These are phyloP conservation scores for Hydrolagus affinis DNA, from an alignment of 2,113 vertebrate genomes.

Conservation along the genomic window DNA sequence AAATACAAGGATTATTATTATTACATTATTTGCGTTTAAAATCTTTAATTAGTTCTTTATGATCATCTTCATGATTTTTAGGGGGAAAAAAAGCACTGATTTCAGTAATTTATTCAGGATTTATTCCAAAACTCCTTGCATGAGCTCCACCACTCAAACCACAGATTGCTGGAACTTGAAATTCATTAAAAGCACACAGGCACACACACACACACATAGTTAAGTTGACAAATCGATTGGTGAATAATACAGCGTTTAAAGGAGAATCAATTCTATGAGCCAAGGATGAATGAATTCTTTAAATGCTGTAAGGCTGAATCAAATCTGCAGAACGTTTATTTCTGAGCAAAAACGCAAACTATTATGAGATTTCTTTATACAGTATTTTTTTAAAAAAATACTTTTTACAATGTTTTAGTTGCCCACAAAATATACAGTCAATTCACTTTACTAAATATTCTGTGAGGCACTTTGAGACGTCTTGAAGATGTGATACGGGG, in stretches of 20 bases:
- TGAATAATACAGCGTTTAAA: not conserved
- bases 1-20: too few relatives aligned
- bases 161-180: not conserved
- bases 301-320: not conserved
- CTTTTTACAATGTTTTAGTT: not conserved
- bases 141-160: not conserved
- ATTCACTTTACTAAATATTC: not conserved
- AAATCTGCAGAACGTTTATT: not conserved
- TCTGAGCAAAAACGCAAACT: not conserved
- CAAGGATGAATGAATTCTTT: not conserved
- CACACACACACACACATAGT: too few relatives aligned
- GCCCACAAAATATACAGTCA: not conserved
- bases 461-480: too few relatives aligned
- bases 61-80: not conserved
- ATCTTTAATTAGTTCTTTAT: conserved; percentile 9
- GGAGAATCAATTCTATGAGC: not conserved
- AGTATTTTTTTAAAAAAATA: not conserved
- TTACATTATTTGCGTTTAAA: conserved; percentile 7
- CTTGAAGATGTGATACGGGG: too few relatives aligned
- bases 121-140: not conserved
- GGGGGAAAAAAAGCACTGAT: not conserved
- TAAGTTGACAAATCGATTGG: not conserved
- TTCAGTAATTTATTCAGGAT: not conserved
- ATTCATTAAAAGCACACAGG: not conserved
- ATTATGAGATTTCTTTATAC: not conserved